Conservation (phyloP, 2,797 vertebrate species). For the Pseudochromis fuscus region DNA sequence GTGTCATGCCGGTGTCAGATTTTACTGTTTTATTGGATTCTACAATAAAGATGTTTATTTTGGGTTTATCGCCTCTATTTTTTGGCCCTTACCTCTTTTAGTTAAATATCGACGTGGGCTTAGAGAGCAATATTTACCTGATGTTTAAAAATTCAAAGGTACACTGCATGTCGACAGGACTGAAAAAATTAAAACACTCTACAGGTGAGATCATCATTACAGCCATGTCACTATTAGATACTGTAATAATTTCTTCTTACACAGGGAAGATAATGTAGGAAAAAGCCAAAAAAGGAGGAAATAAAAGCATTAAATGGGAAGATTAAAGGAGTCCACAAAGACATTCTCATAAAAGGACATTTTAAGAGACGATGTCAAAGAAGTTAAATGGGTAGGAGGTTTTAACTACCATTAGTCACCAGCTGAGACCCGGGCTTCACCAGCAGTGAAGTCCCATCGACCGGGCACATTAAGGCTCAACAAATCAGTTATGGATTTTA, state of each 20-base stretch:
- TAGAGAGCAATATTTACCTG: background rate
- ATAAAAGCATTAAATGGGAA: background rate
- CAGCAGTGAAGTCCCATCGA: slow-evolving; percentile 1
- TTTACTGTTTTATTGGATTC: slow-evolving; percentile 29
- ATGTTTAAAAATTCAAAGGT: too few species aligned
- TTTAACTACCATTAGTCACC: slow-evolving; percentile 1
- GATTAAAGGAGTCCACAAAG: background rate
- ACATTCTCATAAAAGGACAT: background rate
- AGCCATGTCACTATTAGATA: background rate
- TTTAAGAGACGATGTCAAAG: background rate
- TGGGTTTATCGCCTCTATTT: slow-evolving; percentile 3
- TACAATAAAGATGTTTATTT: slow-evolving; percentile 28
- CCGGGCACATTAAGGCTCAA: background rate
- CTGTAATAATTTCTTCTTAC: background rate
- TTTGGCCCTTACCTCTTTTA: background rate
- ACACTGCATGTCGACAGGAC: background rate
- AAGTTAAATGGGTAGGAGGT: background rate
- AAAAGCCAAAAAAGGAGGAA: background rate
- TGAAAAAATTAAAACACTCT: background rate
- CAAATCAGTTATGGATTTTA: background rate
- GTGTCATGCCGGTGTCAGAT: slow-evolving; percentile 27
- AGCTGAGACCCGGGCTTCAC: background rate
- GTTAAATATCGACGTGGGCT: slow-evolving; percentile 4
- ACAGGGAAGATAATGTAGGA: background rate
- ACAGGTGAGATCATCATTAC: too few species aligned